Base-by-base conservation (phyloP, 2,797 vertebrate species). In the Phoebastria nigripes region DNA sequence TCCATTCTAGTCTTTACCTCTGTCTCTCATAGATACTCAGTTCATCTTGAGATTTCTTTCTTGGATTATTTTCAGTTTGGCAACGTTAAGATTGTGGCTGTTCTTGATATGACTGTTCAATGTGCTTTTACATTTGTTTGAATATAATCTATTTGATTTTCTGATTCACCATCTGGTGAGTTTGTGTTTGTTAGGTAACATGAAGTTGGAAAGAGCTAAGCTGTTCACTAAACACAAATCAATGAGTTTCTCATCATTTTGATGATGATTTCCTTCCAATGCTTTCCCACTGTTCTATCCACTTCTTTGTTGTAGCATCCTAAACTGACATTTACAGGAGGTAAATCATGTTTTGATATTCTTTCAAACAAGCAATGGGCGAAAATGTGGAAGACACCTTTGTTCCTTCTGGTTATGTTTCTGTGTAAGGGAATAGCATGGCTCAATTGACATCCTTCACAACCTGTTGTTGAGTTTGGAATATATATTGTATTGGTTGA, bases 141-240 rank as follows among this genome's bases (percentile, higher is more conserved):
- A 95, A 58, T 82, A 56, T 55, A 90, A 80, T 77, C 55, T 63
- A 63, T 94, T 73, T 90, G 81, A 93, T 94, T 95, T 96, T 94
- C 65, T 94, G 54, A 67, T 86, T 96, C 78, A 56, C 93, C 92
- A 92, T 94, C 90, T 96, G 94, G 54, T 65, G 78, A 79, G 25
- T 70, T 86, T 92, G 42, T 92, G 19, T 95, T 97, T 96, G 81
- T 94, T 96, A 90, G 81, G 90, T 93, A 96, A 94, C 94, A 95
- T 9, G 44, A 91, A 91, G 9, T 63, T 89, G 87, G 89, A 93
- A 82, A 80, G 73, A 85, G 35, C 66, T 35, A 87, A 39, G 11
- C 52, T 89, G n/a, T 66, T 94, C 92, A 70, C 78, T 46, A 87
- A 79, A 85, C 31, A 85, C 3, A 82, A 82, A 82, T 87, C 35